Evolutionary conservation across 2,113 vertebrate genomes (phyloP), one percentile per base, ranked within the genome.

Genomic region (Phrynosoma blainvillii): DNA sequence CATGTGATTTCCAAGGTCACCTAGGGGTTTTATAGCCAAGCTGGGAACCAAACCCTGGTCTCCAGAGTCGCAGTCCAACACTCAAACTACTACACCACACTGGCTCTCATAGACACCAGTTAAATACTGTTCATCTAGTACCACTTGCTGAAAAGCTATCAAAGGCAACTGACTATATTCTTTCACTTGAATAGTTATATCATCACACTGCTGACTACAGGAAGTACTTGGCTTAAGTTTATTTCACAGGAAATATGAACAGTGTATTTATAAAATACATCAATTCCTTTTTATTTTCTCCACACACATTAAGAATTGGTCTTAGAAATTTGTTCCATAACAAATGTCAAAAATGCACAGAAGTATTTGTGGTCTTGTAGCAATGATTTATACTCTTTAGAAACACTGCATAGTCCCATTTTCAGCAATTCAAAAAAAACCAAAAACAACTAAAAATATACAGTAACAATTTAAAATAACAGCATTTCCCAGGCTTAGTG

Each of bases 401-500:
- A 91, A 94, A 95, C 89, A 88, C 2, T 18, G 68, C 77, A 94
- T 59, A 90, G 36, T 27, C 56, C 40, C 89, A 78, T 82, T 87
- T 84, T 86, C 89, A 0, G 13, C 88, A 84, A 30, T 52, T 54
- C 59, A 42, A 65, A 47, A 47, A 30, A 27, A 2, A 87, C n/a
- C n/a, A n/a, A n/a, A n/a, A n/a, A n/a, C n/a, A 3, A 90, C 52
- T 90, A 95, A 89, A 94, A 79, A 90, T 82, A 90, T 42, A 59
- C 84, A 88, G 92, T 92, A 94, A 56, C 92, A 47, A 79, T 93
- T 90, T 86, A 89, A 81, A 93, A 62, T 70, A 92, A 89, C 66
- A 93, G 74, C 1, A 73, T 82, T 88, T 90, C 74, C 88, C 91
- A 93, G 81, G 86, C 91, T 95, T 88, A 93, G 92, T 95, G 92